These are phyloP conservation scores for Batillaria attramentaria DNA, from an alignment of 1,140 invertebrate species.

Conservation along the genomic window DNA sequence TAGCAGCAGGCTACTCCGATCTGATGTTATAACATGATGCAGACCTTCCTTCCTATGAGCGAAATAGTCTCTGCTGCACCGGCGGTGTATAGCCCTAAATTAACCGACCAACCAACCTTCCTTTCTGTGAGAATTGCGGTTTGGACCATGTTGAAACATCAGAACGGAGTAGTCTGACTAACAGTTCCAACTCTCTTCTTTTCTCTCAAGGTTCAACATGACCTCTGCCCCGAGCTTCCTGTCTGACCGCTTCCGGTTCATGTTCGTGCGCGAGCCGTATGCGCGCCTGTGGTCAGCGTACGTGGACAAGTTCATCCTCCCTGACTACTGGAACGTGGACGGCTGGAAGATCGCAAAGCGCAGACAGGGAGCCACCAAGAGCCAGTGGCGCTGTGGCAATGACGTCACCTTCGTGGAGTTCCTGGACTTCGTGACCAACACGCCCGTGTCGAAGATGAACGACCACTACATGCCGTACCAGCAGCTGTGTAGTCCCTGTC, in stretches of 20 bases:
- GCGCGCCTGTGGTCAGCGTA: conserved; percentile 42
- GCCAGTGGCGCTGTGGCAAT: background rate
- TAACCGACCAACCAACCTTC: background rate
- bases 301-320: conserved; percentile 43
- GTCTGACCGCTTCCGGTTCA: conserved; percentile 28
- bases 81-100: background rate
- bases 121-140: background rate
- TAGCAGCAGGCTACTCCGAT: no score
- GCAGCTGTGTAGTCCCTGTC: conserved; percentile 7
- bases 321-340: conserved; percentile 37
- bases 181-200: background rate
- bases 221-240: background rate
- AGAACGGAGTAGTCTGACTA: background rate
- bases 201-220: background rate
- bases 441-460: background rate
- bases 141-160: background rate
- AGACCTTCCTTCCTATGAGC: background rate
- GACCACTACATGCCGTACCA: conserved; percentile 25
- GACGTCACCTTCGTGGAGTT: conserved; percentile 39
- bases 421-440: conserved; percentile 3
- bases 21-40: background rate
- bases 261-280: conserved; percentile 42
- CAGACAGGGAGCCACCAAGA: background rate
- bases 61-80: background rate
- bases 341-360: conserved; percentile 26